A percentile compares a stretch with the other conserved stretches of the same genome.
Conservation (phyloP, 1,140 invertebrate species). For the Tribolium madens region DNA sequence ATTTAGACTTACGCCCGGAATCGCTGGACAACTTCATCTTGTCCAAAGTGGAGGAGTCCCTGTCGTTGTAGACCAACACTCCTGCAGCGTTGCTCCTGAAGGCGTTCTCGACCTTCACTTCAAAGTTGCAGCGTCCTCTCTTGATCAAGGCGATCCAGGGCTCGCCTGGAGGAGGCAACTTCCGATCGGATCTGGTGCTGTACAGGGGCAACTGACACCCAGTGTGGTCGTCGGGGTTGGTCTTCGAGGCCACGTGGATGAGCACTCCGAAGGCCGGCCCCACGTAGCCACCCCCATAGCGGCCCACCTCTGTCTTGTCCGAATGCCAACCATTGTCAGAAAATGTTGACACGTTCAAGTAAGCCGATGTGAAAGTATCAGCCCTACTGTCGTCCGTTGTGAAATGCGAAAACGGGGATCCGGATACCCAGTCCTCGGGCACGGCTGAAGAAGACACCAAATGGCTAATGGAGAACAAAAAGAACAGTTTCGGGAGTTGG, state of each 20-base stretch:
- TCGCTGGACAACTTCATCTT: slow-evolving; percentile 77
- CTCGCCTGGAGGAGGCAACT: slow-evolving; percentile 68
- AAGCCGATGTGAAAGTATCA: slow-evolving; percentile 62
- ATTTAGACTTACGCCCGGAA: slow-evolving; percentile 70
- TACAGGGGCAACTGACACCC: slow-evolving; percentile 74
- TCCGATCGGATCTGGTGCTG: slow-evolving; percentile 66
- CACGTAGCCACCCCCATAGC: slow-evolving; percentile 77
- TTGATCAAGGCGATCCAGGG: slow-evolving; percentile 83
- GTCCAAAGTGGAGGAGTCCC: slow-evolving; percentile 73
- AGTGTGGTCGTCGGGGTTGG: slow-evolving; percentile 71
- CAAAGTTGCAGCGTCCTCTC: slow-evolving; percentile 80
- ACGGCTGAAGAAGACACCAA: slow-evolving; percentile 20
- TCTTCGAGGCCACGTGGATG: slow-evolving; percentile 71
- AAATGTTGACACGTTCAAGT: slow-evolving; percentile 66
- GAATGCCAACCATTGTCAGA: slow-evolving; percentile 60
- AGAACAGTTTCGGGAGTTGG: slow-evolving; percentile 1
- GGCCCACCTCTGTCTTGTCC: slow-evolving; percentile 72
- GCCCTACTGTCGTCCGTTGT: slow-evolving; percentile 52
- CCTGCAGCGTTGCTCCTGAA: slow-evolving; percentile 76
- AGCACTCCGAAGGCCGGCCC: slow-evolving; percentile 71
- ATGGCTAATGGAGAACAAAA: slow-evolving; percentile 6
- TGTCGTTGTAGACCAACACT: slow-evolving; percentile 82
- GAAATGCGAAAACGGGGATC: slow-evolving; percentile 55
- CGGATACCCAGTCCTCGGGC: slow-evolving; percentile 57
- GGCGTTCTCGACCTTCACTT: slow-evolving; percentile 81